Conservation (phyloP, 2,888 invertebrate species). For the Morpho helenor region DNA sequence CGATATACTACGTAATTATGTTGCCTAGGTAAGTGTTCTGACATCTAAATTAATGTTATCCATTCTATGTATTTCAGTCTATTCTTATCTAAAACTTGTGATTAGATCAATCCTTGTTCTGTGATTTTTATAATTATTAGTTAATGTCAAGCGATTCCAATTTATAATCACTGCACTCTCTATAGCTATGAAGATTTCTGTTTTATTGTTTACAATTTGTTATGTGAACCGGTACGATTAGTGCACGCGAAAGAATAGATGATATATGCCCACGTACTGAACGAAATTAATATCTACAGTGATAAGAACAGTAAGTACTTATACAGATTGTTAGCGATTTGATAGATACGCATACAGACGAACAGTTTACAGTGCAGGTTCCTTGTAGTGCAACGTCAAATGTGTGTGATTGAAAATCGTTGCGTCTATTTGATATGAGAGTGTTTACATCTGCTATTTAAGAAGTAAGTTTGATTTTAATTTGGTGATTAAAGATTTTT, state of each 20-base stretch:
- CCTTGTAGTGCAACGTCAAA: neutral
- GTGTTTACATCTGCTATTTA: neutral
- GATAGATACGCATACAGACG: slow-evolving; percentile 13
- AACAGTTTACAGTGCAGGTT: slow-evolving; percentile 16
- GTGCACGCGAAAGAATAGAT: neutral
- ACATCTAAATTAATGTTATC: too few species aligned
- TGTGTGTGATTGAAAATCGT: slow-evolving; percentile 1
- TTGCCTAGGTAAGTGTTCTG: too few species aligned
- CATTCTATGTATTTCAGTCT: too few species aligned
- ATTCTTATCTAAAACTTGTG: too few species aligned
- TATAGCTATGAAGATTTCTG: too few species aligned
- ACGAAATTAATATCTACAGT: slow-evolving; percentile 24
- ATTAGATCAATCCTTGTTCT: too few species aligned
- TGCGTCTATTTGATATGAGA: neutral
- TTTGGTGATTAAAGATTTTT: too few species aligned
- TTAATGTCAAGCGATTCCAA: too few species aligned
- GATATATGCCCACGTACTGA: slow-evolving; percentile 12
- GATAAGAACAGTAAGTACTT: slow-evolving; percentile 19
- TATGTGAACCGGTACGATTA: neutral
- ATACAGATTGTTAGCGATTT: slow-evolving; percentile 16
- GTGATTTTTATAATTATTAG: too few species aligned
- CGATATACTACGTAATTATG: too few species aligned
- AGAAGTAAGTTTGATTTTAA: neutral
- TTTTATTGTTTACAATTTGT: too few species aligned
- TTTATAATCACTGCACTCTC: too few species aligned